Percentiles rank a stretch among this genome's conserved stretches.
phyloP scores from a whole-genome alignment of 2,888 invertebrate genomes.

The Carabus problematicus region DNA sequence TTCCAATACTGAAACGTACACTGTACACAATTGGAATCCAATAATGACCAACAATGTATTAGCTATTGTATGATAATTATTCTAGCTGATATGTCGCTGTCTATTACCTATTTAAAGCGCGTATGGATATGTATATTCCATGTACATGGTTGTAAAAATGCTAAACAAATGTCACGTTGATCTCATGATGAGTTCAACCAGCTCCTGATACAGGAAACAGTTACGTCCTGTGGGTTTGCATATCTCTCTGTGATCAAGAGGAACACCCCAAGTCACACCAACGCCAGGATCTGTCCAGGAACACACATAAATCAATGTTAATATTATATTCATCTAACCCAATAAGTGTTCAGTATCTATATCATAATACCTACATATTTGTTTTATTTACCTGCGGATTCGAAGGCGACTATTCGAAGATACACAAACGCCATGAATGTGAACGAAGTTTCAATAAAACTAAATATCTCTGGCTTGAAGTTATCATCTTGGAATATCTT shows the following conservation, averaged over 20 bases:
- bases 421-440: slow-evolving; percentile 79
- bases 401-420: slow-evolving; percentile 76
- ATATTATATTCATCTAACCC: too few relatives aligned
- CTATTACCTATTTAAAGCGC: slow-evolving; percentile 1
- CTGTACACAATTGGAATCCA: slow-evolving; percentile 2
- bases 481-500: slow-evolving; percentile 63
- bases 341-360: too few relatives aligned
- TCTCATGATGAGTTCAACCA: slow-evolving; percentile 65
- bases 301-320: too few relatives aligned
- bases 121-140: neutral
- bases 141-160: slow-evolving; percentile 1
- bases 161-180: slow-evolving; percentile 25
- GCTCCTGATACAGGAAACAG: slow-evolving; percentile 73
- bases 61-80: neutral
- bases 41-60: slow-evolving; percentile 2
- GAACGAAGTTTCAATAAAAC: slow-evolving; percentile 79
- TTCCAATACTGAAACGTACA: neutral
- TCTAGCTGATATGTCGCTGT: slow-evolving; percentile 5
- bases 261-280: slow-evolving; percentile 76
- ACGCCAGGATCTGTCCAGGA: slow-evolving; percentile 74
- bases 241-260: slow-evolving; percentile 83
- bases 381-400: slow-evolving; percentile 74
- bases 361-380: too few relatives aligned
- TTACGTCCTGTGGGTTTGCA: slow-evolving; percentile 80
- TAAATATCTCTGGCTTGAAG: slow-evolving; percentile 68